Base-by-base conservation (phyloP, 2,888 invertebrate species). In the Ormyrus thymus region DNA sequence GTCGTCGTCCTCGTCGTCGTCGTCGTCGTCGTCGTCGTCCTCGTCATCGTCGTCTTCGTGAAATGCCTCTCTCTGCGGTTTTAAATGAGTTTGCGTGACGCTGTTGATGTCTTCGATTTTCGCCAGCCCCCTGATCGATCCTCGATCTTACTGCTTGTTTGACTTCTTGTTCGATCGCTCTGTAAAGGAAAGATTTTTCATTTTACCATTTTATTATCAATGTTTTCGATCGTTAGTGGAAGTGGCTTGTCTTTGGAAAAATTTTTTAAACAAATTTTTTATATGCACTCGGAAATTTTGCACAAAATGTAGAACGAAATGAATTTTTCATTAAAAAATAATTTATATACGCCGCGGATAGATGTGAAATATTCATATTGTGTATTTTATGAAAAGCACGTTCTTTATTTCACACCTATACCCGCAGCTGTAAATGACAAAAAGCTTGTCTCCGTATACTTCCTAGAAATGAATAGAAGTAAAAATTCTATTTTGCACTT, bases 81-180 rank as follows among this genome's bases (percentile, higher is more conserved):
- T 73, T 73, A 50, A 65, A 68, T 58, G 51, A 29, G 70, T 75
- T 64, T 73, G 43, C 50, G 43, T 65, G 55, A 50, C 62, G 68
- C 65, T 29, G 29, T 29, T 56, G 53, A 59, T 58, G 69, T 62
- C 70, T 76, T 66, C 58, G 76, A 70, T 76, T 78, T 76, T 79
- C 46, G 76, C 75, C 68, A 59, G 75, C 72, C 66, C 73, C 13
- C 68, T 51, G 11, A 45, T 65, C 59, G 10, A 29, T n/a, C 6
- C 43, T 66, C 15, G 46, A 6, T 43, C 45, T 78, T 81, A 76
- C 76, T 89, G 89, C 83, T 90, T 90, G 83, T 86, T 86, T 77
- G 86, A 84, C 82, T 89, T 90, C 84, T 89, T 90, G 86, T 87
- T 89, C 84, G 88, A 86, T 83, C 89, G 87, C 74, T 90, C 90